phyloP scores from a whole-genome alignment of 2,888 invertebrate genomes.

The Alsophila aescularia region DNA sequence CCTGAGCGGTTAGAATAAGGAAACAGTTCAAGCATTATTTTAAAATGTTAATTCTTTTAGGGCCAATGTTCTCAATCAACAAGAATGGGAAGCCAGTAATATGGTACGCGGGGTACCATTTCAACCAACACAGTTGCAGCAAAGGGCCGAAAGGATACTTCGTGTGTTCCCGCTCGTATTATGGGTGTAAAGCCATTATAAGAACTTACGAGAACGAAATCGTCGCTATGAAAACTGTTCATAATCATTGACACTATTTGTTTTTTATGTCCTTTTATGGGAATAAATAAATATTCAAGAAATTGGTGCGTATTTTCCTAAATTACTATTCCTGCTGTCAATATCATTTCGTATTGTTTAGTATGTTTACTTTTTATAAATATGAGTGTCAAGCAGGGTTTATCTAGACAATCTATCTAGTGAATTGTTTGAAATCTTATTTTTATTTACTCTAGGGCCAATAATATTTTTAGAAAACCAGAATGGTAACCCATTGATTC shows the following conservation, averaged over 20 bases:
- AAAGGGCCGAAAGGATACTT: constrained; percentile 2
- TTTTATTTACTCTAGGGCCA: background rate
- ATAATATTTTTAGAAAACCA: background rate
- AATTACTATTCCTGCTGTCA: no score
- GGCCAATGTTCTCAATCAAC: background rate
- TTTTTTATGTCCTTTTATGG: no score
- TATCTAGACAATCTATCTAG: background rate
- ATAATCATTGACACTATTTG: background rate
- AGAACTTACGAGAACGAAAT: constrained; percentile 12
- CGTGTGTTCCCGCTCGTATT: constrained; percentile 10
- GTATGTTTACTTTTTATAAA: no score
- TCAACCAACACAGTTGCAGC: background rate
- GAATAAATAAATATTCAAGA: no score
- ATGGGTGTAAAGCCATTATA: constrained; percentile 21
- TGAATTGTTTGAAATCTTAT: background rate
- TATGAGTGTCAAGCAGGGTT: no score
- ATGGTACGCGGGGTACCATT: background rate
- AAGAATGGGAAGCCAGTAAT: background rate
- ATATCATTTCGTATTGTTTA: no score
- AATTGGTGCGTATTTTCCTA: no score
- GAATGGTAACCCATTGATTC: background rate
- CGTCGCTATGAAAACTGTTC: constrained; percentile 4
- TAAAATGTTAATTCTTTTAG: background rate
- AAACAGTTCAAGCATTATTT: no score
- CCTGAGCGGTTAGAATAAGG: no score